Evolutionary conservation across 2,888 invertebrate species (phyloP), one percentile per base, ranked within the genome.

Genomic region (Junonia oenone): DNA sequence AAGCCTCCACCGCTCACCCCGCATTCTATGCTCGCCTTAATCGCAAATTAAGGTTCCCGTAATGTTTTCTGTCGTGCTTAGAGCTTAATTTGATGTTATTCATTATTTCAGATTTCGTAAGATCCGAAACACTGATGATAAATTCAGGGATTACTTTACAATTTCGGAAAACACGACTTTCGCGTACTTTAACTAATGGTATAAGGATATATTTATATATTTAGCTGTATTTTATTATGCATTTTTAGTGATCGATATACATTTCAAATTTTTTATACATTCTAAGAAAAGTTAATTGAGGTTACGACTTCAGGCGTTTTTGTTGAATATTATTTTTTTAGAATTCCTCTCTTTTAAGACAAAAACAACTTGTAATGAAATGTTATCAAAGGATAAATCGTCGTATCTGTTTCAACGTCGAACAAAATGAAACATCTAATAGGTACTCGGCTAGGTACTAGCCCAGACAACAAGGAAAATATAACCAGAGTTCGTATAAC

Each of bases 11-110:
- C 84, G 83, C 83, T 81, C 85, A 83, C 88, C 87, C 87, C 83
- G 85, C 84, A 77, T 80, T 84, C 87, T 84, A 84, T 88, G 84
- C 85, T 89, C 85, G 87, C 84, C 83, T 88, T 88, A 88, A 89
- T 87, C 87, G 86, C 86, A 80, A 89, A 88, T 88, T 88, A 89
- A 87, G 84, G 81, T 81, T 81, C 81, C 68, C 80, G 81, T 81
- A 85, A 87, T 85, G 85, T 88, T 88, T 86, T 86, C 85, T 80
- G 80, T 80, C 81, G 79, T 82, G 83, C 82, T 84, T 78, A 81
- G 73, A 80, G 81, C 78, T 83, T 82, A 84, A 83, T 84, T 85
- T 84, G 82, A 83, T 80, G 81, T 78, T 80, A 81, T 81, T 85
- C 76, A 83, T 82, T 81, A 81, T 52, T 53, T 51, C 47, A 27